A percentile compares a stretch with the other conserved stretches of the same genome.
Conservation (phyloP, 2,113 vertebrate genomes). For the Neolamprologus tretocephalus region DNA sequence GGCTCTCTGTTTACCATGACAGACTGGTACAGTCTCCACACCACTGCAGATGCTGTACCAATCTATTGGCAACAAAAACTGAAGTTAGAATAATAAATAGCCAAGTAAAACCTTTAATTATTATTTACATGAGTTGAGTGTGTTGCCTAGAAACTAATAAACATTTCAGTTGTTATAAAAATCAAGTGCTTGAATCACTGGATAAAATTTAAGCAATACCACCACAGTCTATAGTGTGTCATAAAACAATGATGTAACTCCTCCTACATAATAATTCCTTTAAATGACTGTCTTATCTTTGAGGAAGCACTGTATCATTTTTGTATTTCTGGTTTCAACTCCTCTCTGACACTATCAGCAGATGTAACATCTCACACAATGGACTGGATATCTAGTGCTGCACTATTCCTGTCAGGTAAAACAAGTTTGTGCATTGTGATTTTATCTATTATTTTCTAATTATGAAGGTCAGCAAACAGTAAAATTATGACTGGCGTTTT, state of each 20-base stretch:
- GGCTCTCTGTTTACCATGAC: neutral
- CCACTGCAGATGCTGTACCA: neutral
- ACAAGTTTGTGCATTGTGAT: neutral
- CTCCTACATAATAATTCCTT: conserved; percentile 22
- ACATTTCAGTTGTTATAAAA: neutral
- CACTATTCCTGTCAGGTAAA: neutral
- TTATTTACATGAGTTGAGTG: neutral
- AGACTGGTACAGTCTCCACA: neutral
- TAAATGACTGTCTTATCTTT: neutral
- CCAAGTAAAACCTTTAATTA: neutral
- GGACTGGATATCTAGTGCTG: neutral
- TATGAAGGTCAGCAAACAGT: neutral
- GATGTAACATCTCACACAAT: neutral
- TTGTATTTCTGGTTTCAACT: neutral
- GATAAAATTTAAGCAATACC: neutral
- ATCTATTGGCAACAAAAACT: neutral
- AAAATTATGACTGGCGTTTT: neutral
- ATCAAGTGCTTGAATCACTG: neutral
- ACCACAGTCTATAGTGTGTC: neutral
- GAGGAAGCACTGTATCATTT: neutral
- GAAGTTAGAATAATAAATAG: neutral
- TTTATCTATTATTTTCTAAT: neutral
- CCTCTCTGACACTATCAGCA: neutral
- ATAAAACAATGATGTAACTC: neutral
- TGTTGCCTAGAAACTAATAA: neutral